Conservation (phyloP, 2,113 vertebrate genomes). For the Phylloscopus trochiloides region DNA sequence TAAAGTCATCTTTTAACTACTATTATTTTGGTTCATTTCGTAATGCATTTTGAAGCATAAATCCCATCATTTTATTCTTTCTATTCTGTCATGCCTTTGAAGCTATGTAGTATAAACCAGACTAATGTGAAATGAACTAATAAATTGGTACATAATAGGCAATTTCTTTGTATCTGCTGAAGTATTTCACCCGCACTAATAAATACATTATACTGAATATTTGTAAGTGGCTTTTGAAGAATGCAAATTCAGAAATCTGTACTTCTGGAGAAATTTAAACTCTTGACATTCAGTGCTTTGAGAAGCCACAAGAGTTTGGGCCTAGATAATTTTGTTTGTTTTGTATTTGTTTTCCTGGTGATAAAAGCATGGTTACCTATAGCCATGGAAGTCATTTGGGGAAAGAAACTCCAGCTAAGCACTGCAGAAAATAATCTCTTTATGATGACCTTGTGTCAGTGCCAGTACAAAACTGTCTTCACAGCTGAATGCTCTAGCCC, state of each 20-base stretch:
- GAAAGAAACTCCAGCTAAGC: neutral
- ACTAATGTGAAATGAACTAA: slow-evolving; percentile 35
- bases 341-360: neutral
- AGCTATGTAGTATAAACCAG: neutral
- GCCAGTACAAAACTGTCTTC: slow-evolving; percentile 29
- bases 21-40: neutral
- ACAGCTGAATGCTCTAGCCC: slow-evolving; percentile 43
- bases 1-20: neutral
- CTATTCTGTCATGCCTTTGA: neutral
- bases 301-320: neutral
- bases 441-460: slow-evolving; percentile 40
- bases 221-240: neutral
- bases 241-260: neutral
- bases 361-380: neutral
- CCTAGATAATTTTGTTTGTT: neutral
- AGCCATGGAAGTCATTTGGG: neutral
- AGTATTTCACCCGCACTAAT: neutral
- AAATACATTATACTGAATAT: neutral
- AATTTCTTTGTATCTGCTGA: slow-evolving; percentile 41
- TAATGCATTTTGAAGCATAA: neutral
- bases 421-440: slow-evolving; percentile 37
- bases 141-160: slow-evolving; percentile 40
- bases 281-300: neutral
- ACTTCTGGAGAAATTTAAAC: neutral
- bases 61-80: neutral